phyloP scores from a whole-genome alignment of 2,888 invertebrate species.

The Pheosia tremula region DNA sequence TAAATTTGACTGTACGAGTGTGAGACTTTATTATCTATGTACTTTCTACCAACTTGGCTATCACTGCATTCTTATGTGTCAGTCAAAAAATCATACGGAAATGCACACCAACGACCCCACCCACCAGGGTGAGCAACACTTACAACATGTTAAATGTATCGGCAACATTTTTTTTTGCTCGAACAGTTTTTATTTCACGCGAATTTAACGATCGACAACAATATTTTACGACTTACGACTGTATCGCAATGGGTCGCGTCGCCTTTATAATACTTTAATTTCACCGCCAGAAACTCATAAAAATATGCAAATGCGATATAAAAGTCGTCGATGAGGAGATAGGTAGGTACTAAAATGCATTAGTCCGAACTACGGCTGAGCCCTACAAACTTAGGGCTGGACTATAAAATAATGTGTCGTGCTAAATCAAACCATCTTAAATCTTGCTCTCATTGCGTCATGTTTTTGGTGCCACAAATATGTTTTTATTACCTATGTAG shows the following conservation, averaged over 20 bases:
- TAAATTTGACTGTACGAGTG: too few relatives aligned
- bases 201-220: conserved; percentile 74
- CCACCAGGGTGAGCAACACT: background rate
- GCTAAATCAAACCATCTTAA: background rate
- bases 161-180: conserved; percentile 70
- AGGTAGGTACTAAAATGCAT: conserved; percentile 59
- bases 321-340: conserved; percentile 65
- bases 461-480: too few relatives aligned
- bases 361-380: conserved; percentile 46
- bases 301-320: conserved; percentile 81
- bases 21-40: too few relatives aligned
- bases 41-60: too few relatives aligned
- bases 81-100: background rate
- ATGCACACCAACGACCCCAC: background rate
- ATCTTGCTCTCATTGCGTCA: background rate
- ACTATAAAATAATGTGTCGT: background rate
- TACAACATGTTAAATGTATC: conserved; percentile 53
- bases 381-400: background rate
- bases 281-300: conserved; percentile 80
- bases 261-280: conserved; percentile 82
- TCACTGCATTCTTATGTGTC: background rate
- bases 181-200: conserved; percentile 74
- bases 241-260: conserved; percentile 75
- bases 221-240: conserved; percentile 77
- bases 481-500: too few relatives aligned